phyloP scores from a whole-genome alignment of 2,888 invertebrate species.

The Resseliella maxima region DNA sequence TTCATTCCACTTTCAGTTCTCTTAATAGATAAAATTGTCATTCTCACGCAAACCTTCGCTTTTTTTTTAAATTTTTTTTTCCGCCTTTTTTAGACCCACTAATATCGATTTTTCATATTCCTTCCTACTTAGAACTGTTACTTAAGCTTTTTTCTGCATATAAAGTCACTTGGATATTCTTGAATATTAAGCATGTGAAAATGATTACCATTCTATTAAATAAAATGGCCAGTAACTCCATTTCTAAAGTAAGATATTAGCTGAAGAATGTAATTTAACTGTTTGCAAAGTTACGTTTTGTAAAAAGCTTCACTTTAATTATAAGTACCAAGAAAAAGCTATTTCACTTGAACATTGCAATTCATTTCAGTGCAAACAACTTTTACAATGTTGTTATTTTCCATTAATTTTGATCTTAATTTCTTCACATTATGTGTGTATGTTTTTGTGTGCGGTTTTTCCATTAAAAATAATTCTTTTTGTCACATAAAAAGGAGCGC shows the following conservation, averaged over 20 bases:
- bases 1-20: not conserved
- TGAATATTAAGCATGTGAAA: not conserved
- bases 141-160: not conserved
- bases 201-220: not conserved
- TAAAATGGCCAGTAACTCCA: not conserved
- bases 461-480: not conserved
- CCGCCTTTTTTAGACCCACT: not conserved
- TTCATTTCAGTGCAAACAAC: not conserved
- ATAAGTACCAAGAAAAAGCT: not conserved
- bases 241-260: not conserved
- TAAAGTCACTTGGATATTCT: too few species aligned
- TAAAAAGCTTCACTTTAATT: not conserved
- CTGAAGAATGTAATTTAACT: not conserved
- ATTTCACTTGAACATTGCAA: not conserved
- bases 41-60: not conserved
- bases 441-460: too few species aligned
- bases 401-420: slow-evolving; percentile 3
- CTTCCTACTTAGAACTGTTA: not conserved
- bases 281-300: not conserved
- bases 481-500: not conserved
- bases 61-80: slow-evolving; percentile 14
- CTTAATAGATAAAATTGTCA: not conserved
- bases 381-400: not conserved
- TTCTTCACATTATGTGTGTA: not conserved
- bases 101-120: not conserved